These are phyloP conservation scores for Apotomis turbidana DNA, from an alignment of 2,888 invertebrate genomes.

Conservation along the genomic window DNA sequence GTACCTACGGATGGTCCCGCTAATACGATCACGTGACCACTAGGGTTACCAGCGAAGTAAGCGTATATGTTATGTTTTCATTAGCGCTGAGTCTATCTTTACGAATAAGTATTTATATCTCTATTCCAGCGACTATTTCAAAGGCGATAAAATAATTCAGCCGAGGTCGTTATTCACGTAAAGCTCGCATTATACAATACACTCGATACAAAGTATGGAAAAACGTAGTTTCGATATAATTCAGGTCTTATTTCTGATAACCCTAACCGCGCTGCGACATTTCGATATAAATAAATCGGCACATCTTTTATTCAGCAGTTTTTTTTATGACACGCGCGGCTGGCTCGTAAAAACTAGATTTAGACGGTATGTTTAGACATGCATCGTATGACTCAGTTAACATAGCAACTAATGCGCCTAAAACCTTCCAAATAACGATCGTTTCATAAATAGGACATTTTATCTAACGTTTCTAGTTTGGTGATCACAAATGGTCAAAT, in stretches of 20 bases:
- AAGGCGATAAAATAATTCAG: background rate
- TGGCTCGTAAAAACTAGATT: slow-evolving; percentile 38
- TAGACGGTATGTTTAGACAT: slow-evolving; percentile 25
- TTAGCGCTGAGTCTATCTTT: background rate
- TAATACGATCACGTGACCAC: slow-evolving; percentile 69
- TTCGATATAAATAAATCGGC: slow-evolving; percentile 40
- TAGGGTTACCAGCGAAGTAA: slow-evolving; percentile 34
- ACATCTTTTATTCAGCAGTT: slow-evolving; percentile 31
- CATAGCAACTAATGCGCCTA: slow-evolving; percentile 1
- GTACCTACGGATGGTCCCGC: slow-evolving; percentile 69
- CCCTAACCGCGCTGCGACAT: slow-evolving; percentile 26
- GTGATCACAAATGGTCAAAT: slow-evolving; percentile 18
- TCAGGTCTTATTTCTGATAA: background rate
- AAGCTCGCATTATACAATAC: background rate
- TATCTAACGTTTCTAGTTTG: background rate
- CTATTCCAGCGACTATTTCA: background rate
- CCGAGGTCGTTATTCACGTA: background rate
- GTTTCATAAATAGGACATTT: background rate
- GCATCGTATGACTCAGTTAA: slow-evolving; percentile 6
- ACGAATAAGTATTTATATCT: no score
- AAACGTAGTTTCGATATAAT: background rate
- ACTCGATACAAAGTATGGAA: background rate
- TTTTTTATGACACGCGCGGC: slow-evolving; percentile 32
- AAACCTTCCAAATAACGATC: background rate
- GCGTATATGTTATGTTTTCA: background rate